A percentile compares a stretch with the other conserved stretches of the same genome.
Evolutionary conservation across 2,888 invertebrate genomes (phyloP).

Genomic region (Portevinia maculata): DNA sequence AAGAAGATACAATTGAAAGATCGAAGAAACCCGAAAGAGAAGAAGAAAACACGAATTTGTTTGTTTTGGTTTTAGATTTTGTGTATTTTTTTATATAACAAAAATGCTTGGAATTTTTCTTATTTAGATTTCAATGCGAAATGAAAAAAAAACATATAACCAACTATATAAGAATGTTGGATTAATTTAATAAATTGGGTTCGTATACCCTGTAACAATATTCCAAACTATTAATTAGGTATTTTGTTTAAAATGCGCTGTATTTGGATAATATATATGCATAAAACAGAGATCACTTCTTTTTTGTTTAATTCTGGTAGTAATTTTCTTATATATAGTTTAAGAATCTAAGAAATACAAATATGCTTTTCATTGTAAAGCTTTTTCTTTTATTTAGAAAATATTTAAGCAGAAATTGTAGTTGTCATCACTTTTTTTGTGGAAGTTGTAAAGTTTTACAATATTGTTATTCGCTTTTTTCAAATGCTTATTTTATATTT

Average conservation of each 20-base stretch:
- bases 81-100: slow-evolving; percentile 3
- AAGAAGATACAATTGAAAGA: neutral
- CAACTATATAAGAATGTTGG: slow-evolving; percentile 13
- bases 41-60: slow-evolving; percentile 47
- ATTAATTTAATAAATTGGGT: slow-evolving; percentile 12
- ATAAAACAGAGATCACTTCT: slow-evolving; percentile 46
- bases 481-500: neutral
- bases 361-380: neutral
- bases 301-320: slow-evolving; percentile 5
- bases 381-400: too few species aligned
- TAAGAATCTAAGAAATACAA: neutral
- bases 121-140: slow-evolving; percentile 15
- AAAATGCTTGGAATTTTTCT: neutral
- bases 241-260: too few species aligned
- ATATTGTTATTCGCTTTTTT: neutral
- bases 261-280: too few species aligned
- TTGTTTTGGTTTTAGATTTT: slow-evolving; percentile 21
- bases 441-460: neutral
- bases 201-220: neutral
- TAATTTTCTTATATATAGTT: neutral
- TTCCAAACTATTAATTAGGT: neutral
- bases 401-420: too few species aligned
- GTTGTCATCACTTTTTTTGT: neutral
- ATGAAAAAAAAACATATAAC: neutral
- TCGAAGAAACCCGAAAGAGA: slow-evolving; percentile 3